phyloP scores from a whole-genome alignment of 2,888 invertebrate species.

The Lithophane socia region DNA sequence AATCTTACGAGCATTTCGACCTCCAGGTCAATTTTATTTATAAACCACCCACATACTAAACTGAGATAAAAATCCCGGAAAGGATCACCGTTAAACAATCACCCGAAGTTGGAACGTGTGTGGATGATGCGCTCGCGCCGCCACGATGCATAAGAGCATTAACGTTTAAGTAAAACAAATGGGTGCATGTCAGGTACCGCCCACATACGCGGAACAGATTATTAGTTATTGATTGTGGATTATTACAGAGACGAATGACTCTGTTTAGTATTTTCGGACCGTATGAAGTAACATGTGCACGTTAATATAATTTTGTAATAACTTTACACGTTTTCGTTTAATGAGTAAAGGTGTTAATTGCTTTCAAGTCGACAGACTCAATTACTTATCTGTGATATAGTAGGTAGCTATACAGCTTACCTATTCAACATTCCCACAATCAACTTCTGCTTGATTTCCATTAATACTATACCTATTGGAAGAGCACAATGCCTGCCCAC shows the following conservation, averaged over 20 bases:
- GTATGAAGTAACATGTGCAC: conserved; percentile 59
- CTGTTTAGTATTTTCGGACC: conserved; percentile 66
- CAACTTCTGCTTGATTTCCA: not conserved
- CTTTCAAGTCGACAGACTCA: conserved; percentile 19
- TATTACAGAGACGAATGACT: conserved; percentile 71
- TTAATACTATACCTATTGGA: not conserved
- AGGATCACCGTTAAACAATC: conserved; percentile 79
- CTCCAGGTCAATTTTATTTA: conserved; percentile 64
- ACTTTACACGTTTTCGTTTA: conserved; percentile 38
- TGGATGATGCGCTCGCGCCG: conserved; percentile 71
- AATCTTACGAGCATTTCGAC: conserved; percentile 35
- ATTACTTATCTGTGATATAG: conserved; percentile 31
- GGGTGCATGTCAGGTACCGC: conserved; percentile 76
- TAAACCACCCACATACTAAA: conserved; percentile 70
- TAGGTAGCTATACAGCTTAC: not conserved
- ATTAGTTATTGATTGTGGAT: conserved; percentile 80
- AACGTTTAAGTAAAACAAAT: conserved; percentile 86
- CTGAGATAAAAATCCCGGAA: conserved; percentile 72
- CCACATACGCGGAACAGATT: conserved; percentile 79
- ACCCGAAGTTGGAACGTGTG: conserved; percentile 50
- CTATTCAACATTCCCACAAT: not conserved
- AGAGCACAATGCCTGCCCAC: not conserved
- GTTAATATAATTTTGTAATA: conserved; percentile 57
- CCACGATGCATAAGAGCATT: conserved; percentile 78
- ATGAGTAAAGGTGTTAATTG: conserved; percentile 34